Evolutionary conservation across 2,113 vertebrate genomes (phyloP).

Genomic region (Epinephelus fuscoguttatus): DNA sequence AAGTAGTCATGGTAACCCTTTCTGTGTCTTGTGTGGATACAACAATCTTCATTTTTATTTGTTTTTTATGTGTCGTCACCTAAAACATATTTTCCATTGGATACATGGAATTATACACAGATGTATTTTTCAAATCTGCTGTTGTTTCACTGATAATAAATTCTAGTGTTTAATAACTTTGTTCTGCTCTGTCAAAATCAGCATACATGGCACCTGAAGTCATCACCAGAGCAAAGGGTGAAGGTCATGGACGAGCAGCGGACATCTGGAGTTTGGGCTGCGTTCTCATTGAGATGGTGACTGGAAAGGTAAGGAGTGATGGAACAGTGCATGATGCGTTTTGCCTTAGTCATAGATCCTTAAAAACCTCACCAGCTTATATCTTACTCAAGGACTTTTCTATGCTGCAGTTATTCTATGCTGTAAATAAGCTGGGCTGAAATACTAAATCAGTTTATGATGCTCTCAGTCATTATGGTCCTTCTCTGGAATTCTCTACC

Average conservation of each 20-base stretch:
- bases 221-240: conserved; percentile 97
- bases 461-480: no score
- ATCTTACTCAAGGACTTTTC: background rate
- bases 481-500: no score
- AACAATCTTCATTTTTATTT: background rate
- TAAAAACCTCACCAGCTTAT: background rate
- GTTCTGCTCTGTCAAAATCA: conserved; percentile 57
- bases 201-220: conserved; percentile 99
- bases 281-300: conserved; percentile 99
- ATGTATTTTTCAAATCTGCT: background rate
- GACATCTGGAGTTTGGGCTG: conserved; percentile 99
- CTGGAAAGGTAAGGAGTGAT: conserved; percentile 90
- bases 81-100: background rate
- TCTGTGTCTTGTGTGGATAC: background rate
- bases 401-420: background rate
- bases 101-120: background rate
- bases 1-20: background rate
- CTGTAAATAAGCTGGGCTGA: background rate
- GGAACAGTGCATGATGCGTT: no score
- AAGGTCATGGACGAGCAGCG: conserved; percentile 96
- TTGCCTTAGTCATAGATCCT: background rate
- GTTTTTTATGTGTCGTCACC: background rate
- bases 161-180: background rate
- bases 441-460: no score
- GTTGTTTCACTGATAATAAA: background rate